A percentile compares a stretch with the other conserved stretches of the same genome.
Conservation (phyloP, 2,797 vertebrate species). For the Okamejei kenojei region DNA sequence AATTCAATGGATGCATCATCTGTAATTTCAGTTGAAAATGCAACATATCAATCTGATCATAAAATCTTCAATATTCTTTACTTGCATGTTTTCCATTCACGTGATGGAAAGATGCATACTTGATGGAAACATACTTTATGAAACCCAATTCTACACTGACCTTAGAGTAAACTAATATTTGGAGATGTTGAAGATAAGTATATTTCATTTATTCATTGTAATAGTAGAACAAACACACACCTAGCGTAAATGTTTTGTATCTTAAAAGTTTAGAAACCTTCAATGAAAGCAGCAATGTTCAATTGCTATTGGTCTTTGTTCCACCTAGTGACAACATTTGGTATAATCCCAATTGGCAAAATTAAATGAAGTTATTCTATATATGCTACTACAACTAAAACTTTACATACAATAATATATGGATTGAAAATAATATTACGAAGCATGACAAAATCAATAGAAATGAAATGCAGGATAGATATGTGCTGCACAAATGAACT, state of each 20-base stretch:
- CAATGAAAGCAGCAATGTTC: background rate
- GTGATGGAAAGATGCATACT: background rate
- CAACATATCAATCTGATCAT: background rate
- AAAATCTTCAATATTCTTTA: background rate
- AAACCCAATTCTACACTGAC: background rate
- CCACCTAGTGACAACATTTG: conserved; percentile 17
- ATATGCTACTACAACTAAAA: background rate
- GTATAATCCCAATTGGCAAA: background rate
- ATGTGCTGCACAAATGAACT: background rate
- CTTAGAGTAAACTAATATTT: background rate
- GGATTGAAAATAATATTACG: background rate
- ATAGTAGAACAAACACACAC: background rate
- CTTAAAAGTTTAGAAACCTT: background rate
- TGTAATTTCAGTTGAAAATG: background rate
- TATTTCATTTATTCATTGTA: background rate
- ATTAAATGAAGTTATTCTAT: background rate
- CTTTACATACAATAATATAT: background rate
- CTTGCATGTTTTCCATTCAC: background rate
- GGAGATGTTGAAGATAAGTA: background rate
- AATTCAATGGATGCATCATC: background rate
- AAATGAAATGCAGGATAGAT: background rate
- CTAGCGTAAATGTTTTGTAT: background rate
- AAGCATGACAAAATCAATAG: background rate
- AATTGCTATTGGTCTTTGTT: conserved; percentile 3
- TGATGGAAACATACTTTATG: background rate